Evolutionary conservation across 2,888 invertebrate genomes (phyloP), one percentile per base, ranked within the genome.

Genomic region (Tuta absoluta): DNA sequence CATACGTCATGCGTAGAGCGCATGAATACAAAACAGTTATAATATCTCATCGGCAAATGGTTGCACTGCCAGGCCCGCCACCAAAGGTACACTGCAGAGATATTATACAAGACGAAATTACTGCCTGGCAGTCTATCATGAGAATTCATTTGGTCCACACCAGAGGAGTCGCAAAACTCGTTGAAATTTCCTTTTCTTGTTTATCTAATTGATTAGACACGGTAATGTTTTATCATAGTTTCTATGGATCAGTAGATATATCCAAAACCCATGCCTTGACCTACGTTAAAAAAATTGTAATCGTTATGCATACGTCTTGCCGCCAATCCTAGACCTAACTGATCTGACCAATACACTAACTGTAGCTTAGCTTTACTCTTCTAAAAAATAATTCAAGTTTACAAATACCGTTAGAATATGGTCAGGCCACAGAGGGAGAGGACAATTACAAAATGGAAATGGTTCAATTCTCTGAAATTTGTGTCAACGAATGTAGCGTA

Each of bases 11-110:
- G 77, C 78, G 75, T 78, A 72, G n/a, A n/a, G 72, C 74, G 74
- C 79, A 77, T 83, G 86, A 84, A 87, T 86, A 84, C 84, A 79
- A 82, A 85, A 81, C 80, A 82, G 79, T 79, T 78, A 79, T 76
- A 74, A 78, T 78, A 67, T 71, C 73, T 71, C 66, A 72, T 73
- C 60, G 63, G 63, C 62, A 67, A 49, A 64, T 59, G 62, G 56
- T 51, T 48, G 59, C 33, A 48, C 61, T 49, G 17, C 45, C 21
- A 12, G 41, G 1, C 19, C 48, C 10, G 19, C 23, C 24, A 53
- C 24, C 23, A 51, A 51, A 5, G 5, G 12, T 14, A 24, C 8
- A 14, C 24, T 53, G 23, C 14, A 24, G 11, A 12, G 8, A 24
- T 0, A 12, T 24, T 0, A 12, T 24, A 24, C 10, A n/a, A 12